Percentiles rank a stretch among this genome's conserved stretches.
These are phyloP conservation scores for Coptodon rendalli DNA, from an alignment of 2,113 vertebrate species.

Conservation along the genomic window DNA sequence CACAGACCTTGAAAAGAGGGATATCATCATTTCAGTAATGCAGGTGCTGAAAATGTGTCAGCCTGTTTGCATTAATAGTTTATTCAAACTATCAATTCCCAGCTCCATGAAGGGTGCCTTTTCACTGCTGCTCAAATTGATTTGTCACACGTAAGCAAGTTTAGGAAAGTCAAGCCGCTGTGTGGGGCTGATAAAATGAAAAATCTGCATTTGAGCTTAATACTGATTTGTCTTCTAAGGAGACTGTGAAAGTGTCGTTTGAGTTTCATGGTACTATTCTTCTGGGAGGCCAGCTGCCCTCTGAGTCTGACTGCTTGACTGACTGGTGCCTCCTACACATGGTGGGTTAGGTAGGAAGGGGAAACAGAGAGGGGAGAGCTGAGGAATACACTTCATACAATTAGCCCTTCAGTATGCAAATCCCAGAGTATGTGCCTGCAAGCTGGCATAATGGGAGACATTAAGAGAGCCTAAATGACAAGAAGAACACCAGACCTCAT, in stretches of 20 bases:
- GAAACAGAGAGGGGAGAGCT: not conserved
- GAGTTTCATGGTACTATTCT: constrained; percentile 21
- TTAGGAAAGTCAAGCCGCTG: constrained; percentile 51
- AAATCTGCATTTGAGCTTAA: constrained; percentile 41
- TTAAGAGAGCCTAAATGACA: constrained; percentile 20
- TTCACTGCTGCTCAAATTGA: constrained; percentile 27
- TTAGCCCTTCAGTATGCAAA: constrained; percentile 44
- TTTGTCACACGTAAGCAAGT: constrained; percentile 56
- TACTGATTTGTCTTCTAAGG: constrained; percentile 25
- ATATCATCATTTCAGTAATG: not conserved
- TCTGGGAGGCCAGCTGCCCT: constrained; percentile 7
- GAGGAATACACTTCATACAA: constrained; percentile 1
- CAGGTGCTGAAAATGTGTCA: not conserved
- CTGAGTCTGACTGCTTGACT: constrained; percentile 9
- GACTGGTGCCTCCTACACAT: constrained; percentile 36
- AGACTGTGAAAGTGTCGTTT: not conserved
- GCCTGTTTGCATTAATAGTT: constrained; percentile 6
- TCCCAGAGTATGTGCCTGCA: constrained; percentile 11
- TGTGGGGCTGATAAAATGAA: constrained; percentile 49
- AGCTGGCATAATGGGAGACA: constrained; percentile 32
- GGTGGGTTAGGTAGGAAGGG: not conserved
- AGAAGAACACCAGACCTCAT: not conserved
- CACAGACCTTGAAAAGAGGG: not conserved
- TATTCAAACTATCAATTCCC: constrained; percentile 16
- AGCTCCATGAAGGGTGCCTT: constrained; percentile 17